phyloP scores from a whole-genome alignment of 2,113 vertebrate genomes.

The Pipa parva region DNA sequence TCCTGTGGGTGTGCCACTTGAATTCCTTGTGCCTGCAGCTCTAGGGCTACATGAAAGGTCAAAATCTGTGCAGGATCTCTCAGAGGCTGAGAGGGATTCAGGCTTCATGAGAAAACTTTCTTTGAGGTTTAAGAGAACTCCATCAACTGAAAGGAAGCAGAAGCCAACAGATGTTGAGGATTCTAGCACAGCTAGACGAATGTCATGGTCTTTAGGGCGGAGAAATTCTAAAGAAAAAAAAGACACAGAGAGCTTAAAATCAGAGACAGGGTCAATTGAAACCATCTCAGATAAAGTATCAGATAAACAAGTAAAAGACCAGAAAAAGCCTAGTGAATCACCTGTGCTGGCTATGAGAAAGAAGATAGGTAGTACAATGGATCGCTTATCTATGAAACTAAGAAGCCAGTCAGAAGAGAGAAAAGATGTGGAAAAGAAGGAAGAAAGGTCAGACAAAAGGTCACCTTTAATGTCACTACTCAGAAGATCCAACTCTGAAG shows the following conservation, averaged over 20 bases:
- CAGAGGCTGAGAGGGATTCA: constrained; percentile 78
- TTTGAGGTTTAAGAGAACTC: constrained; percentile 75
- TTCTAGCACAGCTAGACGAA: constrained; percentile 51
- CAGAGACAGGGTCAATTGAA: constrained; percentile 57
- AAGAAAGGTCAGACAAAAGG: constrained; percentile 58
- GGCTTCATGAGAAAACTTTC: constrained; percentile 86
- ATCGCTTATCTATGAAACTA: constrained; percentile 81
- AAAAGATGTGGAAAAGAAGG: constrained; percentile 52
- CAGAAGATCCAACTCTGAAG: constrained; percentile 82
- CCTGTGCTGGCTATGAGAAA: constrained; percentile 79
- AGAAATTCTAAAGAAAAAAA: constrained; percentile 73
- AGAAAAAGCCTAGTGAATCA: constrained; percentile 66
- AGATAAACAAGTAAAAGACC: constrained; percentile 42
- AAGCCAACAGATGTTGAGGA: constrained; percentile 64
- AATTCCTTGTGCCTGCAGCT: constrained; percentile 62
- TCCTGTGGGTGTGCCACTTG: constrained; percentile 79
- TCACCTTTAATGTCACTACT: constrained; percentile 78
- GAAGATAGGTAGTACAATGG: constrained; percentile 87
- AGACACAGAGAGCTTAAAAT: constrained; percentile 62
- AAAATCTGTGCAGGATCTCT: constrained; percentile 89
- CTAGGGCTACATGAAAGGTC: constrained; percentile 73
- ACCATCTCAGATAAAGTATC: constrained; percentile 43
- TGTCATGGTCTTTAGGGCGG: constrained; percentile 73
- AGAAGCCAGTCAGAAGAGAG: constrained; percentile 81
- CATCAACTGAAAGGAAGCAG: constrained; percentile 74